A percentile compares a stretch with the other conserved stretches of the same genome.
Conservation (phyloP, 1,140 invertebrate genomes). For the Drosophila sechellia region DNA sequence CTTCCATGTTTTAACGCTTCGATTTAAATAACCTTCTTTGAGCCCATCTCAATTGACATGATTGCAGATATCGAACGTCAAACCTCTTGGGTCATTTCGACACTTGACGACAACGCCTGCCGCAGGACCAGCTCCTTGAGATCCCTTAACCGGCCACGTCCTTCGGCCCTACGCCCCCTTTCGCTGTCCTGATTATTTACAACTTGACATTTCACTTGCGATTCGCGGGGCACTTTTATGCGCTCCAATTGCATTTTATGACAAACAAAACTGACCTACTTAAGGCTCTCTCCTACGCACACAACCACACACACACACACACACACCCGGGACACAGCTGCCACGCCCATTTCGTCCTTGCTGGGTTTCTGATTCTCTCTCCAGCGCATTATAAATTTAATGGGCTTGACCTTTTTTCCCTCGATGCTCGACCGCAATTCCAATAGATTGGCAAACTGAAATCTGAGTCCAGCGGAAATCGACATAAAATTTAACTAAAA, state of each 20-base stretch:
- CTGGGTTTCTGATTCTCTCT: not conserved
- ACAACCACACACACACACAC: constrained; percentile 4
- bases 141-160: constrained; percentile 24
- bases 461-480: constrained; percentile 47
- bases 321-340: not conserved
- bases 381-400: constrained; percentile 80
- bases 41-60: constrained; percentile 25
- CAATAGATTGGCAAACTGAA: constrained; percentile 76
- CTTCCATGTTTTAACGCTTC: not conserved
- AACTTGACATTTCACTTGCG: constrained; percentile 77
- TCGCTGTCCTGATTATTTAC: constrained; percentile 60
- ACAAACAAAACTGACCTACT: constrained; percentile 78
- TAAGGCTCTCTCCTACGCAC: constrained; percentile 48
- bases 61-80: constrained; percentile 26
- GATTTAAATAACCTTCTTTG: constrained; percentile 9
- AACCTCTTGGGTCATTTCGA: constrained; percentile 44
- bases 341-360: constrained; percentile 12
- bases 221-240: constrained; percentile 71
- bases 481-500: constrained; percentile 80
- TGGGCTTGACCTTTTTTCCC: constrained; percentile 73
- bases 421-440: constrained; percentile 68
- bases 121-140: constrained; percentile 12
- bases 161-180: not conserved
- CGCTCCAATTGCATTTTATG: constrained; percentile 81
- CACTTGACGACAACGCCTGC: constrained; percentile 37